Percentiles rank a stretch among this genome's conserved stretches.
These are phyloP conservation scores for Orius laevigatus DNA, from an alignment of 1,140 invertebrate species.

Conservation along the genomic window DNA sequence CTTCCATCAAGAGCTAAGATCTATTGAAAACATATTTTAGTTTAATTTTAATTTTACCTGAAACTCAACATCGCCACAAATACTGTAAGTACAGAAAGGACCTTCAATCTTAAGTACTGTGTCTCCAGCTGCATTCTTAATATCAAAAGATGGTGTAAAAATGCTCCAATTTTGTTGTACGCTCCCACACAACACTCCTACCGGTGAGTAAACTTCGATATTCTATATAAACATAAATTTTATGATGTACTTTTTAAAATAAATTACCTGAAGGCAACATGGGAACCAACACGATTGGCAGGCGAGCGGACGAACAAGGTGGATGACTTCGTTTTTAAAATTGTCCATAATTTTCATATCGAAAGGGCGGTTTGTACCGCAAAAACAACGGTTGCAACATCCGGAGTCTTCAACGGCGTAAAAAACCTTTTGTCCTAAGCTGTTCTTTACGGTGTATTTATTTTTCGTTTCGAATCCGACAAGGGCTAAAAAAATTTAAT, in stretches of 20 bases:
- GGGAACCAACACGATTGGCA: slow-evolving; percentile 66
- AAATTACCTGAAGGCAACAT: slow-evolving; percentile 61
- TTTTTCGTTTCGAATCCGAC: slow-evolving; percentile 83
- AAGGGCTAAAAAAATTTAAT: slow-evolving; percentile 35
- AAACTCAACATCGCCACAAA: slow-evolving; percentile 66
- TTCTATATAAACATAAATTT: slow-evolving; percentile 26
- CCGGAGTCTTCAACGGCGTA: slow-evolving; percentile 71
- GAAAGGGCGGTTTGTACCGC: slow-evolving; percentile 61
- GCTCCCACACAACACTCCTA: slow-evolving; percentile 53
- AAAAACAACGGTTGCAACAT: slow-evolving; percentile 58
- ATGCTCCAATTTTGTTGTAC: slow-evolving; percentile 76
- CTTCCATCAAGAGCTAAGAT: slow-evolving; percentile 45
- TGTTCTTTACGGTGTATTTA: slow-evolving; percentile 68
- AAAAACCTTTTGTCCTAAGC: slow-evolving; percentile 62
- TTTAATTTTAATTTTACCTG: slow-evolving; percentile 27
- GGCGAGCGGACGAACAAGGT: slow-evolving; percentile 49
- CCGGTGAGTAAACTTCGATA: slow-evolving; percentile 55
- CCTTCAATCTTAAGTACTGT: slow-evolving; percentile 68
- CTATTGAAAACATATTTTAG: slow-evolving; percentile 27
- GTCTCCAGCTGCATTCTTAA: slow-evolving; percentile 60
- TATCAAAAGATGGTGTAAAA: slow-evolving; percentile 55
- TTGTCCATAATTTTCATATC: slow-evolving; percentile 74
- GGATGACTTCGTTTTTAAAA: slow-evolving; percentile 54
- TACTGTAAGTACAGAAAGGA: slow-evolving; percentile 59
- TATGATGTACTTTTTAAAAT: neutral